phyloP scores from a whole-genome alignment of 2,888 invertebrate genomes.

The Netelia fuscicornis region DNA sequence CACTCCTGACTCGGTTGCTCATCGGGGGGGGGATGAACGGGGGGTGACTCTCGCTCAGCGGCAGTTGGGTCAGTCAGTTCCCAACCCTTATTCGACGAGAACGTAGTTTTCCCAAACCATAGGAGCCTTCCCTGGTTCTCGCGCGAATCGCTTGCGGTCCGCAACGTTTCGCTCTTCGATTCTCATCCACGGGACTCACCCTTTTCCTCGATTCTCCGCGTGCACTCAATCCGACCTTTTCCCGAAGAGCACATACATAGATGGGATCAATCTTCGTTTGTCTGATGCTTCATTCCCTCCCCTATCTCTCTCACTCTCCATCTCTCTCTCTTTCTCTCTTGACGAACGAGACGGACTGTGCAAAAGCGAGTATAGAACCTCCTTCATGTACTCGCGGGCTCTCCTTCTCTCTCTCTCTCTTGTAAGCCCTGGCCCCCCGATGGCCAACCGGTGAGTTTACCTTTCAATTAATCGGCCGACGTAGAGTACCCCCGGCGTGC shows the following conservation, averaged over 20 bases:
- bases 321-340: not conserved
- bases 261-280: slow-evolving; percentile 67
- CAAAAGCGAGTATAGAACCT: slow-evolving; percentile 48
- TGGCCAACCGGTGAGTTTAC: slow-evolving; percentile 82
- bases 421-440: slow-evolving; percentile 78
- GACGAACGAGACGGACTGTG: not conserved
- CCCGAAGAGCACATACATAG: slow-evolving; percentile 38
- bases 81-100: slow-evolving; percentile 43
- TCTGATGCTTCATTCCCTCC: slow-evolving; percentile 62
- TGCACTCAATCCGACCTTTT: slow-evolving; percentile 47
- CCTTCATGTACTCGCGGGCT: slow-evolving; percentile 52
- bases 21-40: not conserved
- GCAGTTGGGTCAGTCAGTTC: slow-evolving; percentile 47
- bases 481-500: slow-evolving; percentile 72
- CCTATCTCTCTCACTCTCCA: slow-evolving; percentile 5
- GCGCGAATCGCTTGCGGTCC: slow-evolving; percentile 54
- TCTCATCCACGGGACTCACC: slow-evolving; percentile 41
- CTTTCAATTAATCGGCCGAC: slow-evolving; percentile 83
- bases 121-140: slow-evolving; percentile 57
- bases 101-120: slow-evolving; percentile 32
- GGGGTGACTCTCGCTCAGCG: not conserved
- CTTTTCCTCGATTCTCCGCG: slow-evolving; percentile 60
- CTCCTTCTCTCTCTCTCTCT: slow-evolving; percentile 69
- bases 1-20: slow-evolving; percentile 16
- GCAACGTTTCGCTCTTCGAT: slow-evolving; percentile 63